These are phyloP conservation scores for Anguilla obscura DNA, from an alignment of 2,797 vertebrate genomes.

Conservation along the genomic window DNA sequence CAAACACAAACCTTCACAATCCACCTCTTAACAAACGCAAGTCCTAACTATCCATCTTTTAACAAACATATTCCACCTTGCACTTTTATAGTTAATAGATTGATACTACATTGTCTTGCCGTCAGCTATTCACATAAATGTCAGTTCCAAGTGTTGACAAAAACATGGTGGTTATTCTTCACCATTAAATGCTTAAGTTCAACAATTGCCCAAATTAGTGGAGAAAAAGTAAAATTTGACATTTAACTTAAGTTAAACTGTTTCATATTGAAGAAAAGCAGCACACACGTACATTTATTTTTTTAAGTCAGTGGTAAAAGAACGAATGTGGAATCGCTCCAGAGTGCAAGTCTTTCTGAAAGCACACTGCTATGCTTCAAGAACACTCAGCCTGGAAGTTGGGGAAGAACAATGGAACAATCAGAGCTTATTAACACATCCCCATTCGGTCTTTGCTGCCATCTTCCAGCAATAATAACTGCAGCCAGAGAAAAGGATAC, in stretches of 20 bases:
- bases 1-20: background rate
- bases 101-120: background rate
- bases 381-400: background rate
- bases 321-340: background rate
- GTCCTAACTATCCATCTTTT: background rate
- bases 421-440: background rate
- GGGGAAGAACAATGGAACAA: background rate
- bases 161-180: background rate
- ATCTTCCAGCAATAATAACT: conserved; percentile 8
- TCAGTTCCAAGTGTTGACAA: background rate
- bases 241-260: background rate
- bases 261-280: background rate
- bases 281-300: background rate
- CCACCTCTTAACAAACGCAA: background rate
- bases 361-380: background rate
- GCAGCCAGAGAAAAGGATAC: background rate
- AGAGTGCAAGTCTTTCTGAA: background rate
- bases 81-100: background rate
- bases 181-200: background rate
- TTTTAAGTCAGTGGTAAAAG: background rate
- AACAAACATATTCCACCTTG: background rate
- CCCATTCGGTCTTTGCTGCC: background rate
- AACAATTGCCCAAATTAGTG: background rate
- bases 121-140: background rate
- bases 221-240: background rate